Evolutionary conservation across 2,888 invertebrate species (phyloP), one percentile per base, ranked within the genome.

Genomic region (Melieria omissa): DNA sequence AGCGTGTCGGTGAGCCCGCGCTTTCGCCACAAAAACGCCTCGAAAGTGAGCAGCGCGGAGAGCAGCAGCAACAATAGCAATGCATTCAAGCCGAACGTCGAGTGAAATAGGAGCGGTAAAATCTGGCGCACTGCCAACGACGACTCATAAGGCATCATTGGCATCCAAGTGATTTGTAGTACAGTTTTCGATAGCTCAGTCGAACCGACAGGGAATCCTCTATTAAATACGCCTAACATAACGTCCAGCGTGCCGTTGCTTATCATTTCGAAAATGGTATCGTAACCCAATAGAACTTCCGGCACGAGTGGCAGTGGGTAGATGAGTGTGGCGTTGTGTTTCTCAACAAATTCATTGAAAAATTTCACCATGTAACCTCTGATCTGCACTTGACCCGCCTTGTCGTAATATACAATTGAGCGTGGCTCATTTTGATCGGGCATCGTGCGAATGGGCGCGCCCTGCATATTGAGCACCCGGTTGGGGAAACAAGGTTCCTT

Each of bases 251-350:
- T 65, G 4, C 57, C 46, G 12, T 65, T 57, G 12, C 41, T 10
- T 8, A 65, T 7, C 16, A 65, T 44, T 4, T 44, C 9, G 6
- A 55, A 14, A 16, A 52, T 42, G 12, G 14, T 6, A 0, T 42
- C 29, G n/a, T 16, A 44, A 9, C 16, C 16, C 5, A 47, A 46
- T 2, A 55, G 5, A 1, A 44, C 16, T 16, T 61, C 65, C 9
- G 65, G 8, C 3, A 55, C 29, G 3, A 72, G 29, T 0, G 65
- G 29, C 0, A 54, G 57, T 0, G 64, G 68, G n/a, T 76, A 45
- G 6, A 61, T 12, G 4, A 82, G 14, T 0, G 78, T 76, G 1
- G 78, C 82, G 65, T 81, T 82, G 2, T 78, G 44, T 0, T 75
- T 77, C 5, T 61, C 7, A 1, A 72, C 80, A 47, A 79, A 82